Evolutionary conservation across 1,140 invertebrate genomes (phyloP).

Genomic region (Penaeus japonicus): DNA sequence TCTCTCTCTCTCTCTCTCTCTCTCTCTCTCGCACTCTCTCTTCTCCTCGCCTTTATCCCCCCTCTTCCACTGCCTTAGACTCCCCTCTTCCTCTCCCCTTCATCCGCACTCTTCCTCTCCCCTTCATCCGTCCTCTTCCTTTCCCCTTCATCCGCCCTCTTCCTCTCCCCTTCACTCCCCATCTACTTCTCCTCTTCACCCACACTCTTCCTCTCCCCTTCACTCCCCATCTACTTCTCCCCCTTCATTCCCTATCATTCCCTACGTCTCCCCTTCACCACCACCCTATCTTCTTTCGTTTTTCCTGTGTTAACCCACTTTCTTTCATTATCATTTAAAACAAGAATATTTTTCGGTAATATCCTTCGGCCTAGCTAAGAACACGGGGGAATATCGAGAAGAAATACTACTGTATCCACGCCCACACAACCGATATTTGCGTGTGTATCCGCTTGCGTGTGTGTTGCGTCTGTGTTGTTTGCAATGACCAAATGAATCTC

Average conservation of each 20-base stretch:
- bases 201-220: not conserved
- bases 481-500: no score
- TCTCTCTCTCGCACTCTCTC: not conserved
- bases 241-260: not conserved
- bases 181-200: not conserved
- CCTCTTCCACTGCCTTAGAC: not conserved
- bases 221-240: no score
- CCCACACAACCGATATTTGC: no score
- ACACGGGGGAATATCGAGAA: no score
- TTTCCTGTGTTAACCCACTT: not conserved
- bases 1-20: constrained; percentile 2
- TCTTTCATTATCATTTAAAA: not conserved
- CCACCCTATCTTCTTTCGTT: not conserved
- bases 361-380: no score
- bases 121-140: not conserved
- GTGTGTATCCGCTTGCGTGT: no score
- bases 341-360: no score
- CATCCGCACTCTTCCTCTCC: no score
- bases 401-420: no score
- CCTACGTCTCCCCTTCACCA: not conserved
- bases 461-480: no score
- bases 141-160: not conserved
- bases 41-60: not conserved
- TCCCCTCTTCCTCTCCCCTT: not conserved
- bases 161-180: no score